phyloP scores from a whole-genome alignment of 2,797 vertebrate genomes.

The Liparis tanakae region DNA sequence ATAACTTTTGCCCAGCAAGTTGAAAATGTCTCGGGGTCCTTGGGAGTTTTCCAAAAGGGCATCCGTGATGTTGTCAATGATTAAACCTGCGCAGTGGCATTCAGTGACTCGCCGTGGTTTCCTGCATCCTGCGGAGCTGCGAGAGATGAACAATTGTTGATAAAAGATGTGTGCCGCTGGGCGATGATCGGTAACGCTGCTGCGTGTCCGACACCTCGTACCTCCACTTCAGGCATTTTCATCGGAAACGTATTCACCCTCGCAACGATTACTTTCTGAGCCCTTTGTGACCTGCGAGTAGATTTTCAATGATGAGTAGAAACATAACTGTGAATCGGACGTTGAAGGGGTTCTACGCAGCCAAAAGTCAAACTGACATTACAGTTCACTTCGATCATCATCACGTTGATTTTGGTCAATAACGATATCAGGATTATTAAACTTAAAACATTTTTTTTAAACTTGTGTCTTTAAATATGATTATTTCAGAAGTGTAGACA shows the following conservation, averaged over 20 bases:
- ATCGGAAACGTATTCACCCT: conserved; percentile 4
- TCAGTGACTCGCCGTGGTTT: conserved; percentile 41
- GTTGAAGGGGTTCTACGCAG: too few species aligned
- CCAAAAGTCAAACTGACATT: too few species aligned
- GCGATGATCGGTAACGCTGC: conserved; percentile 24
- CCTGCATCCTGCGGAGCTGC: neutral
- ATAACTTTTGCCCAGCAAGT: conserved; percentile 26
- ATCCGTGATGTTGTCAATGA: conserved; percentile 32
- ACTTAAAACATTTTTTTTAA: too few species aligned
- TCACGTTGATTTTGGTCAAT: too few species aligned
- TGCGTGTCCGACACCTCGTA: neutral
- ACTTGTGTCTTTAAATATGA: too few species aligned
- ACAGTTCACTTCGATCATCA: too few species aligned
- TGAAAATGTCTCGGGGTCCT: conserved; percentile 40
- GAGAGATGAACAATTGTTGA: conserved; percentile 36
- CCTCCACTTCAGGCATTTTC: neutral
- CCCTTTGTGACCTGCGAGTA: too few species aligned
- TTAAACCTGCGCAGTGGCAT: conserved; percentile 44
- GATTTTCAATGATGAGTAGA: too few species aligned
- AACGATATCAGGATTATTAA: too few species aligned
- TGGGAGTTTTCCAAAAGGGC: conserved; percentile 48
- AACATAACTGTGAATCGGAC: too few species aligned
- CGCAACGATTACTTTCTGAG: too few species aligned
- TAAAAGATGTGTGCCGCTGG: conserved; percentile 25
- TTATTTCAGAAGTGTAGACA: too few species aligned